phyloP scores from a whole-genome alignment of 2,888 invertebrate species.

The Hypsopygia costalis region DNA sequence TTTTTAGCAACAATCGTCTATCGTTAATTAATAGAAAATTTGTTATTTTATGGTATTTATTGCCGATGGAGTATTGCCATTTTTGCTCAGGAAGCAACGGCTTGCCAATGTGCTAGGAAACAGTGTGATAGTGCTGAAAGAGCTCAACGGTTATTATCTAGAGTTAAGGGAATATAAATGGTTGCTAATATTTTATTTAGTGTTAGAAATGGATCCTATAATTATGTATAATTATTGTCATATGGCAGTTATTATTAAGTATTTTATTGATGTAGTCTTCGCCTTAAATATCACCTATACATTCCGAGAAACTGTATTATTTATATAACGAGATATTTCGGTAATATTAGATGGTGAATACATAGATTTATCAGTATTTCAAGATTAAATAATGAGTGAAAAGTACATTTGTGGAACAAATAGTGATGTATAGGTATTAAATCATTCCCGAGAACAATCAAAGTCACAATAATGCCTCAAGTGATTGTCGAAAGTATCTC shows the following conservation, averaged over 20 bases:
- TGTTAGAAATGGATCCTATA: conserved; percentile 48
- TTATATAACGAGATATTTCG: conserved; percentile 7
- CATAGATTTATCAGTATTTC: conserved; percentile 18
- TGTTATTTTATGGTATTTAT: conserved; percentile 20
- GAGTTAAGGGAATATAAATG: conserved; percentile 41
- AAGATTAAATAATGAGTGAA: neutral
- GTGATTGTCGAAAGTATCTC: conserved; percentile 20
- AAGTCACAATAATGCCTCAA: conserved; percentile 6
- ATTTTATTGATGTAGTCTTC: conserved; percentile 37
- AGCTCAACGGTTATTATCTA: conserved; percentile 62
- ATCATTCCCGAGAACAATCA: neutral
- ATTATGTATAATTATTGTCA: conserved; percentile 33
- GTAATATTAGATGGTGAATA: conserved; percentile 3
- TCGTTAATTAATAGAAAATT: neutral
- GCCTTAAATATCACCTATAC: conserved; percentile 47
- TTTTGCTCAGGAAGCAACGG: conserved; percentile 51
- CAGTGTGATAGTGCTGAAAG: conserved; percentile 62
- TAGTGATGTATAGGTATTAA: neutral
- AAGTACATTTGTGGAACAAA: neutral
- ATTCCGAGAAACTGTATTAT: conserved; percentile 48
- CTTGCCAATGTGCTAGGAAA: conserved; percentile 59
- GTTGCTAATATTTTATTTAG: conserved; percentile 55
- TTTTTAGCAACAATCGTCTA: no score
- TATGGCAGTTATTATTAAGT: conserved; percentile 29
- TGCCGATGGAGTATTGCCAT: conserved; percentile 64